A percentile compares a stretch with the other conserved stretches of the same genome.
phyloP scores from a whole-genome alignment of 2,113 vertebrate species.

The Syrmaticus mikado region DNA sequence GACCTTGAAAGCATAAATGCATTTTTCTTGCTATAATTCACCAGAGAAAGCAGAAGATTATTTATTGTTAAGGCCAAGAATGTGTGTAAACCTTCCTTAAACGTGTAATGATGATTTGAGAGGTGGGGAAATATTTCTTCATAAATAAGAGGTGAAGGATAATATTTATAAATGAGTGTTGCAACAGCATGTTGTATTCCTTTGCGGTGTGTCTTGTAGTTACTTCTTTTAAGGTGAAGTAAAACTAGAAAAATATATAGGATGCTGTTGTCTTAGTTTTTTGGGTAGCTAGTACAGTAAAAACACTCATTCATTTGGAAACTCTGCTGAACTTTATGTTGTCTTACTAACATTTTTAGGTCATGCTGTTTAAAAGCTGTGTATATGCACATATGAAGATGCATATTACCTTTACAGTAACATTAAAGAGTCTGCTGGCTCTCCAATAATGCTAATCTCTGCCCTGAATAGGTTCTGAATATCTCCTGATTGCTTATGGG shows the following conservation, averaged over 20 bases:
- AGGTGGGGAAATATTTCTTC: not conserved
- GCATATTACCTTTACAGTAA: not conserved
- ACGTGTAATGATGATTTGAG: not conserved
- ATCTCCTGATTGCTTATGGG: not conserved
- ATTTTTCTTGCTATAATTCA: not conserved
- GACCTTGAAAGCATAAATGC: not conserved
- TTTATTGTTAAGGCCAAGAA: not conserved
- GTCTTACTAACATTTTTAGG: not conserved
- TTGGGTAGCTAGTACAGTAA: not conserved
- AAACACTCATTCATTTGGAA: not conserved
- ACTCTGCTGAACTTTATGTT: not conserved
- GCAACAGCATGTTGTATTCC: not conserved
- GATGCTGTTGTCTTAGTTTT: not conserved
- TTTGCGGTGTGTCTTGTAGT: not conserved
- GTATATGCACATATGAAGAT: not conserved
- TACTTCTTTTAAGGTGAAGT: not conserved
- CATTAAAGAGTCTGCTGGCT: not conserved
- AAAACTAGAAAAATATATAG: not conserved
- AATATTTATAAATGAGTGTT: not conserved
- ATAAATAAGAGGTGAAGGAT: not conserved
- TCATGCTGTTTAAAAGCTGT: not conserved
- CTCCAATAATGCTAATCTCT: not conserved
- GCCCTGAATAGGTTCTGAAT: not conserved
- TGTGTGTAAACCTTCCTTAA: not conserved
- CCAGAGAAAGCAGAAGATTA: not conserved